Evolutionary conservation across 2,888 invertebrate species (phyloP), one percentile per base, ranked within the genome.

Genomic region (Habroteleia sp.): DNA sequence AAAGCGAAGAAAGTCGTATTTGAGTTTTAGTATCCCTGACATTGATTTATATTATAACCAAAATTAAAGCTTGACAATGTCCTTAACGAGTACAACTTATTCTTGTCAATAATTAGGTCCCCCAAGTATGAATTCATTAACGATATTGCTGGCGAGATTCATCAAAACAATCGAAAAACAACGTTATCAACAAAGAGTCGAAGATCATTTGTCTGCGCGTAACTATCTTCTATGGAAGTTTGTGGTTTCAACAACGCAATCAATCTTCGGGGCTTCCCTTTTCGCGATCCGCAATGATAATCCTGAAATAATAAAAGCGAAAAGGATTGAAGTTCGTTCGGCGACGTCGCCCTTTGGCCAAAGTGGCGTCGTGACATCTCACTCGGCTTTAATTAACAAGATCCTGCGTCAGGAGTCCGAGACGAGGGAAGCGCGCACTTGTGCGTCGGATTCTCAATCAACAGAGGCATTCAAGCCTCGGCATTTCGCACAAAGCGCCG

Each of bases 341-440:
- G 48, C 44, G 54, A 60, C 52, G 66, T 52, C 37, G 52, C 66
- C 65, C 62, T 73, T 60, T 42, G 54, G 72, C 68, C 76, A 77
- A 74, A 72, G 71, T 56, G 56, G 62, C 66, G 62, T 74, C 84
- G 84, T 87, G 86, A 87, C 84, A 85, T 86, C 88, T 87, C 82
- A 83, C 83, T 87, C 80, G 74, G 75, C 84, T 84, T 87, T 87
- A 87, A 88, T 87, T 87, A 88, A 88, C 83, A 84, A 85, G 62
- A 83, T 76, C 73, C 77, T 37, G 78, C 78, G 76, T 77, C 78
- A 65, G 74, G 73, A 76, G 79, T 72, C 68, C 54, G 71, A 75
- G 66, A 72, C 73, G 74, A n/a, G n/a, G n/a, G n/a, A 71, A 73
- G 60, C 71, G 74, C 48, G 76, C 75, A 76, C 78, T 76, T 75